Conservation (phyloP, 2,888 invertebrate genomes). For the Ochropleura plecta region DNA sequence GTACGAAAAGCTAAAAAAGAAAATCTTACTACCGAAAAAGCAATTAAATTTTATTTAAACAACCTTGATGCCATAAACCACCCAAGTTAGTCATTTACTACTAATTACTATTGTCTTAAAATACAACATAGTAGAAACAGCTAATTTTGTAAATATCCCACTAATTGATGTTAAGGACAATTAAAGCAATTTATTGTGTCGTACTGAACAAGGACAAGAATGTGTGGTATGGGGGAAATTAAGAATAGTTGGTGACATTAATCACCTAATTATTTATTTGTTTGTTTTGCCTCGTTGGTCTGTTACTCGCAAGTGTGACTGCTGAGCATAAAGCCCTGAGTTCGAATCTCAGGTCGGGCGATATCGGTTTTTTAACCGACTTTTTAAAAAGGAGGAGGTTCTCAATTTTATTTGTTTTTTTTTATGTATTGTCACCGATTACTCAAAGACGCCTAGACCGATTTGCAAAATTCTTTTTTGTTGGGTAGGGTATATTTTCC, state of each 20-base stretch:
- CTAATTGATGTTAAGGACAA: conserved; percentile 54
- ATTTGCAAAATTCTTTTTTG: too few relatives aligned
- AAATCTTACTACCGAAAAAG: neutral
- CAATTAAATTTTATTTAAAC: conserved; percentile 25
- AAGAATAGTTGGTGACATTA: conserved; percentile 28
- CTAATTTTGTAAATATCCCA: conserved; percentile 47
- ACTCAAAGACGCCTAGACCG: too few relatives aligned
- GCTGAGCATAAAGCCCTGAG: too few relatives aligned
- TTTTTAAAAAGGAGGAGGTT: too few relatives aligned
- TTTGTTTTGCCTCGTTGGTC: neutral
- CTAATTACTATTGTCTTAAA: conserved; percentile 38
- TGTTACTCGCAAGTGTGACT: too few relatives aligned
- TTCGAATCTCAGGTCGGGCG: too few relatives aligned
- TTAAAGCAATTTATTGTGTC: conserved; percentile 61
- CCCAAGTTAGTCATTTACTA: conserved; percentile 28
- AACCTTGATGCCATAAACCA: conserved; percentile 25
- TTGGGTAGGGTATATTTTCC: too few relatives aligned
- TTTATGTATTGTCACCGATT: too few relatives aligned
- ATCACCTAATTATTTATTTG: conserved; percentile 36
- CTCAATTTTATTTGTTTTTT: too few relatives aligned
- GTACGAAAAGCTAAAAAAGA: too few relatives aligned
- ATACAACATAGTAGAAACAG: conserved; percentile 25
- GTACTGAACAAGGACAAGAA: conserved; percentile 30
- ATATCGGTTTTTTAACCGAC: too few relatives aligned
- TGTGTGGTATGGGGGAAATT: conserved; percentile 39